phyloP scores from a whole-genome alignment of 2,113 vertebrate species.

The Morone chrysops region DNA sequence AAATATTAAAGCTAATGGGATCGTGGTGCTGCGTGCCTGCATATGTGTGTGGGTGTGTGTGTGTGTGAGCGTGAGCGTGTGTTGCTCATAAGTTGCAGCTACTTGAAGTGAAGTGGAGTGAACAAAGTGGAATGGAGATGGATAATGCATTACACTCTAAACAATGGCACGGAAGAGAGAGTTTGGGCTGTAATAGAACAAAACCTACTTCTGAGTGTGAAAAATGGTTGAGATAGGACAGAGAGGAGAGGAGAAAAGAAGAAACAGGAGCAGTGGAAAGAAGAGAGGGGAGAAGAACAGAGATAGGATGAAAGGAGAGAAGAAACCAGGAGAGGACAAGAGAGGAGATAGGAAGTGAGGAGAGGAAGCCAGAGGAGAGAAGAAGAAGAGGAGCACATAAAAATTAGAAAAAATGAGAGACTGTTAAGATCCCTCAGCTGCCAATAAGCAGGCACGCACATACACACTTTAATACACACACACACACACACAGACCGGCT shows the following conservation, averaged over 20 bases:
- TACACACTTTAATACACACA: conserved; percentile 32
- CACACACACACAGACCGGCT: conserved; percentile 60
- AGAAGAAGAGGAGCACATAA: conserved; percentile 19
- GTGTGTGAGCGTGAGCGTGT: conserved; percentile 27
- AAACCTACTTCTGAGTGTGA: conserved; percentile 51
- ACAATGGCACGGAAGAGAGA: conserved; percentile 48
- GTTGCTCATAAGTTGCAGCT: conserved; percentile 60
- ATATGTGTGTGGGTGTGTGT: neutral
- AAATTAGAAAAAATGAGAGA: conserved; percentile 62
- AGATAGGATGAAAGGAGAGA: neutral
- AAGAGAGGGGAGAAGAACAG: neutral
- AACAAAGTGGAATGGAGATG: conserved; percentile 78
- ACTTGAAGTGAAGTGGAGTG: conserved; percentile 70
- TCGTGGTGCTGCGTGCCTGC: conserved; percentile 9
- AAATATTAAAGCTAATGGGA: conserved; percentile 83
- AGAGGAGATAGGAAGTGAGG: neutral
- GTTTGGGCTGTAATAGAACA: conserved; percentile 48
- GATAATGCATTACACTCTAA: conserved; percentile 75
- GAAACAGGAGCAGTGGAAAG: neutral
- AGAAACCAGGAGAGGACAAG: neutral
- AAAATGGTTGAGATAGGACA: conserved; percentile 17
- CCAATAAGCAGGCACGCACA: conserved; percentile 65
- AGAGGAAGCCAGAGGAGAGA: neutral
- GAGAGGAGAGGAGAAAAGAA: neutral
- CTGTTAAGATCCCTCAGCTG: conserved; percentile 73